These are phyloP conservation scores for Nipponacmea schrenckii DNA, from an alignment of 2,888 invertebrate species.

Conservation along the genomic window DNA sequence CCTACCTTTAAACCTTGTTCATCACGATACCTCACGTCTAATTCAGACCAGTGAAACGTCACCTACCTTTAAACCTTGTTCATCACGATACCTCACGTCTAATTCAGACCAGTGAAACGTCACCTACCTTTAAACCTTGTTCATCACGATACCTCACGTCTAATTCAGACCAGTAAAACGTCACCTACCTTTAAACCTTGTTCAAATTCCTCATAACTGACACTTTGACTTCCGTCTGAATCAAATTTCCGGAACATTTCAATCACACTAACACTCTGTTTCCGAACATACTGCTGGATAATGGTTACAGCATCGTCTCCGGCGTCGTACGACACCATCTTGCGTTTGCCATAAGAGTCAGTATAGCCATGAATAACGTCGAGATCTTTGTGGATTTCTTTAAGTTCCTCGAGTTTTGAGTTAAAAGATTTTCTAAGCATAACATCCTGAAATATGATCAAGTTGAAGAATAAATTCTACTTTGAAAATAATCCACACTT, in stretches of 20 bases:
- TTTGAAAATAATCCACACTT: no score
- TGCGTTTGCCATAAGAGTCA: constrained; percentile 60
- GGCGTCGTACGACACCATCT: constrained; percentile 52
- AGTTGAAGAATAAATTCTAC: not conserved
- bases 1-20: no score
- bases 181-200: constrained; percentile 52
- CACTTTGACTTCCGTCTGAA: constrained; percentile 62
- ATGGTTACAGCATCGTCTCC: constrained; percentile 60
- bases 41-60: no score
- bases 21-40: no score
- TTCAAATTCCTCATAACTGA: constrained; percentile 60
- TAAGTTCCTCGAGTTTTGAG: constrained; percentile 36
- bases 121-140: no score
- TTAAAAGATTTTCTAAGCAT: constrained; percentile 43
- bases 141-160: no score
- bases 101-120: no score
- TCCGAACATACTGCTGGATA: constrained; percentile 54
- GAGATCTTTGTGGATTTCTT: constrained; percentile 47
- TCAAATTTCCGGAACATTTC: constrained; percentile 63
- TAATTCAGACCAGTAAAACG: not conserved
- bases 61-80: no score
- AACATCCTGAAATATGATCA: constrained; percentile 41
- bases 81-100: no score
- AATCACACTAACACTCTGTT: constrained; percentile 55
- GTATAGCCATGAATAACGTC: constrained; percentile 56